A percentile compares a stretch with the other conserved stretches of the same genome.
These are phyloP conservation scores for Neotoxoptera formosana DNA, from an alignment of 1,140 invertebrate genomes.

Conservation along the genomic window DNA sequence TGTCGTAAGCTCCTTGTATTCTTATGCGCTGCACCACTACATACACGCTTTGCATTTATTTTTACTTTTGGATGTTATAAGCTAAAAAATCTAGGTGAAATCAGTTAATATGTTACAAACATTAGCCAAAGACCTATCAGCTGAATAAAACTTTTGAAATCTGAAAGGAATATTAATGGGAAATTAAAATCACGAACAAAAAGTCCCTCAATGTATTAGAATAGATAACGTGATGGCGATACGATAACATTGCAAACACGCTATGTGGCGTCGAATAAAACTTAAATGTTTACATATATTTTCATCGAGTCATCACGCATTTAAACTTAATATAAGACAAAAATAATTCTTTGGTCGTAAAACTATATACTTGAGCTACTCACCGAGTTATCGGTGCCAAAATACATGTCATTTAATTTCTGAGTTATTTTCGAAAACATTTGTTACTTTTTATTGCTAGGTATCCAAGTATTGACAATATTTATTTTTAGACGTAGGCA, in stretches of 20 bases:
- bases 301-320: neutral
- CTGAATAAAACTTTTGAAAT: neutral
- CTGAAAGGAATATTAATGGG: neutral
- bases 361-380: neutral
- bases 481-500: neutral
- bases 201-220: neutral
- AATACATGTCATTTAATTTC: neutral
- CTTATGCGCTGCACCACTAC: neutral
- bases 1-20: neutral
- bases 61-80: neutral
- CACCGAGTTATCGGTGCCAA: neutral
- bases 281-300: neutral
- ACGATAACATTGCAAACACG: neutral
- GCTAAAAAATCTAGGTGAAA: neutral
- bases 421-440: neutral
- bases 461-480: neutral
- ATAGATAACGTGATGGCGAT: neutral
- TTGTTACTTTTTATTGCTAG: constrained; percentile 6
- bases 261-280: neutral
- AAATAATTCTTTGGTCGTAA: neutral
- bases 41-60: neutral
- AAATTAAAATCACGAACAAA: neutral
- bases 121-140: neutral
- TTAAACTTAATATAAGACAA: neutral
- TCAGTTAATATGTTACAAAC: neutral